Evolutionary conservation across 2,113 vertebrate species (phyloP).

Genomic region (Helogale parvula): DNA sequence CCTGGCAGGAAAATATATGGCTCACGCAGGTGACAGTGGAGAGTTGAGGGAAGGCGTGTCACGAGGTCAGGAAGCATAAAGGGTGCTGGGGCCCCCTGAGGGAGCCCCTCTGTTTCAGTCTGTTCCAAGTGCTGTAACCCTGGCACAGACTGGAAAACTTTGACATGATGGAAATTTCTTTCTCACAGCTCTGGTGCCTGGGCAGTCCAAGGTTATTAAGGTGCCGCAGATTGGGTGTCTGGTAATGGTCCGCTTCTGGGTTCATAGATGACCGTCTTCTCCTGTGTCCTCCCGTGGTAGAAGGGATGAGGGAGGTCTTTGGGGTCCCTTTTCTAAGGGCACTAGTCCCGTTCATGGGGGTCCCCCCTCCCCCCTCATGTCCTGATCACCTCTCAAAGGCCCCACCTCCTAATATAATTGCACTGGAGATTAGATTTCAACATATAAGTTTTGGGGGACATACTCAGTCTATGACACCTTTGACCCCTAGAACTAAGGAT

Average conservation of each 20-base stretch:
- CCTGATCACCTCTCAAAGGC: neutral
- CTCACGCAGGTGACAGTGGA: neutral
- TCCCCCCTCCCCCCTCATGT: neutral
- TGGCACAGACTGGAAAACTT: neutral
- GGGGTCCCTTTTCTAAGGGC: neutral
- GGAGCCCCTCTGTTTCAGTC: neutral
- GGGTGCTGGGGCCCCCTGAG: accelerated
- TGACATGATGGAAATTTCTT: too few species aligned
- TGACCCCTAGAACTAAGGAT: neutral
- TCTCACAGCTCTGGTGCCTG: neutral
- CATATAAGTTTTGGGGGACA: neutral
- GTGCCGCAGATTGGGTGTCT: neutral
- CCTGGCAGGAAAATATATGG: neutral
- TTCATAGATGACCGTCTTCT: neutral
- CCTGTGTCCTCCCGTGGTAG: accelerated
- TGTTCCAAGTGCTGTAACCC: neutral
- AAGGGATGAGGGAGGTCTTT: neutral
- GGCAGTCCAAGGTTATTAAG: neutral
- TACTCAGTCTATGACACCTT: neutral
- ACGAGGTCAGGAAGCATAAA: neutral
- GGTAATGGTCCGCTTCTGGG: neutral
- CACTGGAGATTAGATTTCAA: neutral
- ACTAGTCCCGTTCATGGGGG: neutral
- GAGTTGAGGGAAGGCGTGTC: neutral
- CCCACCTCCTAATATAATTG: neutral